Percentiles rank a stretch among this genome's conserved stretches.
phyloP scores from a whole-genome alignment of 2,888 invertebrate species.

The Microctonus hyperodae region DNA sequence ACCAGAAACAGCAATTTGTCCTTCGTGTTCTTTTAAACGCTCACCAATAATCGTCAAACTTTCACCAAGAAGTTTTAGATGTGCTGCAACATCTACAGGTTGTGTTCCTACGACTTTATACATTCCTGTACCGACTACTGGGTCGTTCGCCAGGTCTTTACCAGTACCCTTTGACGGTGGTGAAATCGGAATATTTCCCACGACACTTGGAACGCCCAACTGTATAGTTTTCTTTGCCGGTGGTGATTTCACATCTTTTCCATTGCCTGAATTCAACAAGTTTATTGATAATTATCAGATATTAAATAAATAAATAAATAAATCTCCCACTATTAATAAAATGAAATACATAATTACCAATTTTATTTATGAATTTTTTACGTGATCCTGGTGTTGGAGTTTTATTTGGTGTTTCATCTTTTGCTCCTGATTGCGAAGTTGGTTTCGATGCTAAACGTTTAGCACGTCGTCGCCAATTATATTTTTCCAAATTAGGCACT shows the following conservation, averaged over 20 bases:
- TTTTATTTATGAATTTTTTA: slow-evolving; percentile 65
- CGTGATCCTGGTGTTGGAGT: slow-evolving; percentile 54
- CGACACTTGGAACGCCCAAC: slow-evolving; percentile 58
- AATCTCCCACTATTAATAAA: slow-evolving; percentile 16
- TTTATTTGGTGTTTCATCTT: slow-evolving; percentile 58
- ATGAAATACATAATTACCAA: slow-evolving; percentile 45
- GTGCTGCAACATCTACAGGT: slow-evolving; percentile 90
- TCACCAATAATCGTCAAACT: slow-evolving; percentile 93
- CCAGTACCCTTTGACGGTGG: slow-evolving; percentile 56
- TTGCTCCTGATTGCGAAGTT: slow-evolving; percentile 48
- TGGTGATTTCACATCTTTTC: slow-evolving; percentile 50
- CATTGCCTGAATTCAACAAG: slow-evolving; percentile 47
- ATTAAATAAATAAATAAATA: background rate
- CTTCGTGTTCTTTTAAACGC: slow-evolving; percentile 92
- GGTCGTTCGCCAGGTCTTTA: slow-evolving; percentile 59
- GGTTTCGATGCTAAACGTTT: slow-evolving; percentile 71
- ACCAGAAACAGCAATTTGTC: slow-evolving; percentile 94
- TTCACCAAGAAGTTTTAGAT: slow-evolving; percentile 89
- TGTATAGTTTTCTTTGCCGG: slow-evolving; percentile 58
- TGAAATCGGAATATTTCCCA: slow-evolving; percentile 44
- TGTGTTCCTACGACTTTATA: slow-evolving; percentile 78
- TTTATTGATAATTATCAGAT: background rate
- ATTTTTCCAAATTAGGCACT: slow-evolving; percentile 74
- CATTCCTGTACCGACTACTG: slow-evolving; percentile 61
- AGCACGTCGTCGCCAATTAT: slow-evolving; percentile 82